These are phyloP conservation scores for Chlamydotis undulata DNA, from an alignment of 2,113 vertebrate species.

Conservation along the genomic window DNA sequence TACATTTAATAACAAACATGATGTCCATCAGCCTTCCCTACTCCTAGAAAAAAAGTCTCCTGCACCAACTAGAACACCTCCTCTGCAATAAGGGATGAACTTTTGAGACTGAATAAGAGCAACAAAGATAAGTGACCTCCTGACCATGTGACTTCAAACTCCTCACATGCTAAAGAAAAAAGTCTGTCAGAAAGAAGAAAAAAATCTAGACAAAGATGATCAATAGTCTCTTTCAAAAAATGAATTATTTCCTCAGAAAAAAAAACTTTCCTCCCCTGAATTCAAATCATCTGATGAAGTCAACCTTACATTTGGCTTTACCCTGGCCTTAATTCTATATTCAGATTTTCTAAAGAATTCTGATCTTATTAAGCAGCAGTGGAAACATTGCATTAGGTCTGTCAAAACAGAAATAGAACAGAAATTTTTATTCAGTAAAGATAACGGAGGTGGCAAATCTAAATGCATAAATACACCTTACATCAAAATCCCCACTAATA, in stretches of 20 bases:
- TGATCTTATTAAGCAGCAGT: neutral
- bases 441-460: neutral
- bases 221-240: neutral
- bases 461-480: neutral
- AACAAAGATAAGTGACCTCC: neutral
- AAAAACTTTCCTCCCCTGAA: neutral
- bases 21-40: neutral
- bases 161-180: neutral
- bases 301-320: neutral
- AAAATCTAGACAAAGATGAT: neutral
- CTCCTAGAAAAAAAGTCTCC: neutral
- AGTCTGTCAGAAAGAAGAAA: neutral
- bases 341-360: neutral
- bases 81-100: neutral
- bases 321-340: neutral
- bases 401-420: neutral
- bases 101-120: neutral
- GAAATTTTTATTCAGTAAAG: neutral
- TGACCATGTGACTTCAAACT: neutral
- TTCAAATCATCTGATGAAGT: neutral
- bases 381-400: neutral
- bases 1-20: neutral
- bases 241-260: neutral
- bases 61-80: neutral
- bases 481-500: neutral